Conservation (phyloP, 1,140 invertebrate species). For the Dendroctonus valens region DNA sequence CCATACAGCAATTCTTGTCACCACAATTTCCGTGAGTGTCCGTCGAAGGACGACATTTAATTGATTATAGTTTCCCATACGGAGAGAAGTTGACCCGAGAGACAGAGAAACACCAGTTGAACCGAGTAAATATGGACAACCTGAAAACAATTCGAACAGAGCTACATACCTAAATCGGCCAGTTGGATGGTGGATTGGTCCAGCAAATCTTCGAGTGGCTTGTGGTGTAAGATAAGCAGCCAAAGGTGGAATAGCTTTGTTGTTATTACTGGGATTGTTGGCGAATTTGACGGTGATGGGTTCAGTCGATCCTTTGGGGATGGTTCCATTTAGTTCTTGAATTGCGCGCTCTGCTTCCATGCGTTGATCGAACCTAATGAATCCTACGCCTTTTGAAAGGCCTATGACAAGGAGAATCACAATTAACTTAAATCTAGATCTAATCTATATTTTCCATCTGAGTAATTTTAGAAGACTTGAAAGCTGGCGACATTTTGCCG, state of each 20-base stretch:
- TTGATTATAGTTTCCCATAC: too few relatives aligned
- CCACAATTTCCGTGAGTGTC: too few relatives aligned
- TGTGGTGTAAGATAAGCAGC: conserved; percentile 89
- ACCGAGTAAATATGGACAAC: too few relatives aligned
- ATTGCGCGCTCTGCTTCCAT: conserved; percentile 97
- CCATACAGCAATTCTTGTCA: background rate
- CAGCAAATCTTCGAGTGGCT: conserved; percentile 78
- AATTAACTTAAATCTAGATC: too few relatives aligned
- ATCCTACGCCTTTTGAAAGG: conserved; percentile 98
- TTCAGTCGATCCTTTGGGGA: conserved; percentile 93
- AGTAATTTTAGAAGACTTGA: too few relatives aligned
- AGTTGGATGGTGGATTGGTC: conserved; percentile 89
- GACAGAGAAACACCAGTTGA: too few relatives aligned
- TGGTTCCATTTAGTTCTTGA: conserved; percentile 95
- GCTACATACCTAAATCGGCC: conserved; percentile 81
- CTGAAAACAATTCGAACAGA: too few relatives aligned
- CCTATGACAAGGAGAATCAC: conserved; percentile 56
- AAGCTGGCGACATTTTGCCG: too few relatives aligned
- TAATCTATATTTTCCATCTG: too few relatives aligned
- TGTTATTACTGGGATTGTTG: conserved; percentile 96
- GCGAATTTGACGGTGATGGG: conserved; percentile 99
- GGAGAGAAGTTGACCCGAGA: too few relatives aligned
- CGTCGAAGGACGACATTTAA: too few relatives aligned
- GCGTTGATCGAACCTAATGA: conserved; percentile 98
- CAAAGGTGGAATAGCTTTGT: conserved; percentile 85